Conservation (phyloP, 2,888 invertebrate genomes). For the Serripes groenlandicus region DNA sequence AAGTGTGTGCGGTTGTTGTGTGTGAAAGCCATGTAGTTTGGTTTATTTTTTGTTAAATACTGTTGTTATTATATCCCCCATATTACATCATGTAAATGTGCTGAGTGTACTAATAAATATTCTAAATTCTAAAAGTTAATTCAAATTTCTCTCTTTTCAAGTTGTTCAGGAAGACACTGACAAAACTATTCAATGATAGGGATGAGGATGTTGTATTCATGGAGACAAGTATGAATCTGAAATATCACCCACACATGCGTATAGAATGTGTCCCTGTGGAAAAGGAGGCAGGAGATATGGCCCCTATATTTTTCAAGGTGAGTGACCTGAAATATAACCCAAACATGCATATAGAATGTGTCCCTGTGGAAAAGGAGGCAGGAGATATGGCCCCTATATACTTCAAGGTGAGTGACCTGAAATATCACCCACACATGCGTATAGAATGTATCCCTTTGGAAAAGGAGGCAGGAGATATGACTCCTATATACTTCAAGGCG, state of each 20-base stretch:
- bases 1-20: too few species aligned
- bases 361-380: slow-evolving; percentile 93
- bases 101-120: too few species aligned
- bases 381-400: slow-evolving; percentile 97
- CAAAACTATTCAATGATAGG: slow-evolving; percentile 90
- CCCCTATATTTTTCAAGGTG: slow-evolving; percentile 97
- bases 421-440: slow-evolving; percentile 93
- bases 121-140: too few species aligned
- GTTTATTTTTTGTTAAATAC: too few species aligned
- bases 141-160: slow-evolving; percentile 84
- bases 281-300: slow-evolving; percentile 93
- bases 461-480: slow-evolving; percentile 93
- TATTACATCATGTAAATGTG: too few species aligned
- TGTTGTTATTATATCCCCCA: too few species aligned
- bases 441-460: slow-evolving; percentile 96
- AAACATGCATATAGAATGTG: slow-evolving; percentile 95
- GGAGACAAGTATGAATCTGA: slow-evolving; percentile 93
- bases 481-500: slow-evolving; percentile 97
- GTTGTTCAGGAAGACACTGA: slow-evolving; percentile 92
- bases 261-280: slow-evolving; percentile 96
- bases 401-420: slow-evolving; percentile 93
- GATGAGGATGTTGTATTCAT: slow-evolving; percentile 95
- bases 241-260: slow-evolving; percentile 93
- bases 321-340: slow-evolving; percentile 91
- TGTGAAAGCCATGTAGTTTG: too few species aligned